Percentiles rank a stretch among this genome's conserved stretches.
Conservation (phyloP, 2,113 vertebrate species). For the Choloepus hoffmanni region DNA sequence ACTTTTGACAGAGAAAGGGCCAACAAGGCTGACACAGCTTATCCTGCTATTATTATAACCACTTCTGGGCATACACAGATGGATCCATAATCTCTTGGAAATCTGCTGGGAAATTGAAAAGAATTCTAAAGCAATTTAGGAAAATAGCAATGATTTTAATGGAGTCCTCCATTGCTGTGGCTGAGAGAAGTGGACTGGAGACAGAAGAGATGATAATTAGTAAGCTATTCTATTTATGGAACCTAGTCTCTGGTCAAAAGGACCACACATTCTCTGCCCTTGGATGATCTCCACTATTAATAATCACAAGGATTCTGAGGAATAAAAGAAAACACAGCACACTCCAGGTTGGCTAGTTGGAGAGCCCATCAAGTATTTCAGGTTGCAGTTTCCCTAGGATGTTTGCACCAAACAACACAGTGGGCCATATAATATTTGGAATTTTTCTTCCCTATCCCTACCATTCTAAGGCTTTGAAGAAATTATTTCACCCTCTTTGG, state of each 20-base stretch:
- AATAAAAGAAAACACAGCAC: conserved; percentile 69
- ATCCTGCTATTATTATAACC: conserved; percentile 6
- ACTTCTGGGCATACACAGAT: conserved; percentile 59
- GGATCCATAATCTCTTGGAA: conserved; percentile 57
- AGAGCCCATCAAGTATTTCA: conserved; percentile 8
- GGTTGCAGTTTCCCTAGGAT: conserved; percentile 31
- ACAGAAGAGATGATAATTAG: conserved; percentile 75
- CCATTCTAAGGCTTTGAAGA: conserved; percentile 29
- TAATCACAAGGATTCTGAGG: conserved; percentile 60
- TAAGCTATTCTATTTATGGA: conserved; percentile 70
- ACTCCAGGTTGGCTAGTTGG: conserved; percentile 35
- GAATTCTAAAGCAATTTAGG: conserved; percentile 54
- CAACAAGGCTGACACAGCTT: background rate
- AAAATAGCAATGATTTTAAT: conserved; percentile 69
- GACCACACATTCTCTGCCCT: conserved; percentile 73
- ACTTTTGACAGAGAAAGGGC: conserved; percentile 42
- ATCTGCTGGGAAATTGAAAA: conserved; percentile 71
- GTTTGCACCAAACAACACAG: conserved; percentile 58
- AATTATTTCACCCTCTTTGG: background rate
- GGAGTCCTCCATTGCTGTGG: conserved; percentile 51
- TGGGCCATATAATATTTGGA: conserved; percentile 20
- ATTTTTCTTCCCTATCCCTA: background rate
- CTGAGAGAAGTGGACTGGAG: conserved; percentile 56
- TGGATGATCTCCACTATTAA: conserved; percentile 73
- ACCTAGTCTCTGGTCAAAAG: conserved; percentile 58